A percentile compares a stretch with the other conserved stretches of the same genome.
Evolutionary conservation across 2,888 invertebrate species (phyloP).

Genomic region (Pollenia angustigena): DNA sequence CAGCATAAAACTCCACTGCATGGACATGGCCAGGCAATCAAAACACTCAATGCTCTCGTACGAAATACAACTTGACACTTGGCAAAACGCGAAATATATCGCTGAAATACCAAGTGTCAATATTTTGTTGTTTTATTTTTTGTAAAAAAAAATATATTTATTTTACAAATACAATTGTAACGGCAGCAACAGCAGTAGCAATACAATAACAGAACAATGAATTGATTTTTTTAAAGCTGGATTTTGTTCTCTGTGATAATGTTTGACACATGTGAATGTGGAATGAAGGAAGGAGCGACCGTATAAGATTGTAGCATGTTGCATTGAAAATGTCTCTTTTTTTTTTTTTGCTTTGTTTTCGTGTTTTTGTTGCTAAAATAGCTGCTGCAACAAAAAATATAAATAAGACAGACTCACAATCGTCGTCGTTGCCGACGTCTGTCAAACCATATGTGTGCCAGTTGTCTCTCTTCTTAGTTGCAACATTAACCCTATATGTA

Average conservation of each 20-base stretch:
- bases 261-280: conserved; percentile 66
- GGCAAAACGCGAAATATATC: conserved; percentile 64
- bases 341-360: conserved; percentile 7
- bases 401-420: conserved; percentile 49
- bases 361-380: conserved; percentile 49
- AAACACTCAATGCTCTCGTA: conserved; percentile 33
- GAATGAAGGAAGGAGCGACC: conserved; percentile 63
- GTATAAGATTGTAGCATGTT: conserved; percentile 59
- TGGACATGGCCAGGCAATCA: conserved; percentile 54
- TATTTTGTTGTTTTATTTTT: conserved; percentile 44
- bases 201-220: conserved; percentile 68
- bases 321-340: conserved; percentile 58
- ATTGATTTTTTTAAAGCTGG: conserved; percentile 30
- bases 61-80: conserved; percentile 63
- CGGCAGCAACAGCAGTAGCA: background rate
- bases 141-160: conserved; percentile 20
- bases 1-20: background rate
- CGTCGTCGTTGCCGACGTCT: conserved; percentile 49
- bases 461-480: conserved; percentile 65
- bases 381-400: conserved; percentile 14
- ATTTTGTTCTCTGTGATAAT: conserved; percentile 56
- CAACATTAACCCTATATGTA: conserved; percentile 62
- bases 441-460: conserved; percentile 71
- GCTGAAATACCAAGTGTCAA: conserved; percentile 63
- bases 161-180: conserved; percentile 53